Evolutionary conservation across 2,888 invertebrate species (phyloP), one percentile per base, ranked within the genome.

Genomic region (Hymenopus coronatus): DNA sequence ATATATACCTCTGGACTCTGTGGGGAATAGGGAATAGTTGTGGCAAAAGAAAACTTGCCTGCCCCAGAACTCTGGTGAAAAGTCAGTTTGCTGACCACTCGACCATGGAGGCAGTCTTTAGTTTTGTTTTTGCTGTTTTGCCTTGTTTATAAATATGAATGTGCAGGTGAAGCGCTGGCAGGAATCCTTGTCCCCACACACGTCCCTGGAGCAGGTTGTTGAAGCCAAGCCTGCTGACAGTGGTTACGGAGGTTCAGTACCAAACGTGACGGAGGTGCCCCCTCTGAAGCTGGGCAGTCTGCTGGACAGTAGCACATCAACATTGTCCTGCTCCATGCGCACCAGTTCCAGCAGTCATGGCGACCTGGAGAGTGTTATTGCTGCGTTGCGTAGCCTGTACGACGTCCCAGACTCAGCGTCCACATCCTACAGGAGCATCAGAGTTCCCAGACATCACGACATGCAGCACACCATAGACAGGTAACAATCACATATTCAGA

Each of bases 151-250:
- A n/a, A n/a, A n/a, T 40, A 7, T 33, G 0, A 2, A 12, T 40
- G 40, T 70, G 28, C 28, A 91, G 91, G 91, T 91, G 12, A 91
- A 90, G 46, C 87, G 90, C 25, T 91, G 91, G 91, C 91, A 91
- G 88, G 90, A 91, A 70, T 91, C 91, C 4, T 88, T 91, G 46
- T 89, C 91, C 14, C 40, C 54, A 70, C 54, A 20, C 20, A 20
- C 20, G 0, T 20, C 54, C 20, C 40, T 40, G 40, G 40, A 40
- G 12, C 40, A 40, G 0, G 40, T 40, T 40, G 40, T 40, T 70
- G 54, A 70, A 8, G 3, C 3, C 54, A 70, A 70, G 6, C 54
- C 54, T 14, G 54, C 25, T 2, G 54, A 70, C 25, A 70, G 54
- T 70, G 54, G 54, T 6, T 70, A 70, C 4, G 54, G 20, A 70